phyloP scores from a whole-genome alignment of 2,888 invertebrate species.

The Caenorhabditis sulstoni region DNA sequence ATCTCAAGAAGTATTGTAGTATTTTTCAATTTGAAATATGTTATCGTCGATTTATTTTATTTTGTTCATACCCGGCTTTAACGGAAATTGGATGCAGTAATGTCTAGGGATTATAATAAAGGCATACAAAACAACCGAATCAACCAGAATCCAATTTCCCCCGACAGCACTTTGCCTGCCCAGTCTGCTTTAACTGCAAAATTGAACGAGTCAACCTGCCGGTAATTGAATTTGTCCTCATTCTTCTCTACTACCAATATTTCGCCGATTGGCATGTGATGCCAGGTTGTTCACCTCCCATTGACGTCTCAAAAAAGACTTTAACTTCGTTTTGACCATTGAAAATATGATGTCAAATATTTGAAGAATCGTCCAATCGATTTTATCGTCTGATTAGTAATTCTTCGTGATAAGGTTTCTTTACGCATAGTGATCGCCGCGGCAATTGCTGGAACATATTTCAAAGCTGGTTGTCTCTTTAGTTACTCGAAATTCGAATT shows the following conservation, averaged over 20 bases:
- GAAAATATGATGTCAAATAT: slow-evolving; percentile 52
- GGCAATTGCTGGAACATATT: slow-evolving; percentile 31
- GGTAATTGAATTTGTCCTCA: slow-evolving; percentile 2
- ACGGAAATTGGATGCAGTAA: slow-evolving; percentile 3
- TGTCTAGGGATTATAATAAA: slow-evolving; percentile 1
- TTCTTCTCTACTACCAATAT: neutral
- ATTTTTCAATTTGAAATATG: neutral
- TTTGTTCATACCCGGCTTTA: neutral
- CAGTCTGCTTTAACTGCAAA: too few relatives aligned
- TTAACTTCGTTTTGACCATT: slow-evolving; percentile 11
- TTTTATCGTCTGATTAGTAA: slow-evolving; percentile 55
- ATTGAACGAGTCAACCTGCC: neutral
- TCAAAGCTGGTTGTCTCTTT: neutral
- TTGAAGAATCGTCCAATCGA: slow-evolving; percentile 42
- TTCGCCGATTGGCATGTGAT: slow-evolving; percentile 4
- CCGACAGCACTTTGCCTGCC: too few relatives aligned
- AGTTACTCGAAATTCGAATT: too few relatives aligned
- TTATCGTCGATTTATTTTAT: neutral
- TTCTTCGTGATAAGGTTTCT: slow-evolving; percentile 37
- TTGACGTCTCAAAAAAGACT: slow-evolving; percentile 5
- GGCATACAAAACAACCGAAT: slow-evolving; percentile 7
- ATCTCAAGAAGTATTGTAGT: neutral
- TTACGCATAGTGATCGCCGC: slow-evolving; percentile 43
- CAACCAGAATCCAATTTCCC: slow-evolving; percentile 24
- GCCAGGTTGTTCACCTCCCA: neutral